Base-by-base conservation (phyloP, 2,888 invertebrate genomes). In the Coleophora deauratella region DNA sequence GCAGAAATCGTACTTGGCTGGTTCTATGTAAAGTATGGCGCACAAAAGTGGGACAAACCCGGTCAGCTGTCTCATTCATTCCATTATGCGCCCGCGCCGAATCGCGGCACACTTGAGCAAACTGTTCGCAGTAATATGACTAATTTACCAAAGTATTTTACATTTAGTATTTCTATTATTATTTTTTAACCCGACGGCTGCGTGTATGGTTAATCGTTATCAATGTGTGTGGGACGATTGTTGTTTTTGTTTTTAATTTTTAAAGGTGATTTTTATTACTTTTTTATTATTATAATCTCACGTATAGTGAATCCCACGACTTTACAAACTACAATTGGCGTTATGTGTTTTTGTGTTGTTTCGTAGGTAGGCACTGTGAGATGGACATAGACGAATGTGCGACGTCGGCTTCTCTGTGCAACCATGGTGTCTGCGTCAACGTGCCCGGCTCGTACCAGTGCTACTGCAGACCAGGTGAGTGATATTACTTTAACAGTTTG, bases 351-450 rank as follows among this genome's bases (percentile, higher is more conserved):
- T n/a, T n/a, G n/a, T n/a, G n/a, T n/a, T n/a, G n/a, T n/a, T n/a
- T n/a, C n/a, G 40, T 58, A 87, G 89, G 90, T 9, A 76, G 85
- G 21, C 79, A 78, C 43, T 90, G 90, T 48, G 88, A 87, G 51
- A 54, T 78, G 41, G 95, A 96, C 63, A 87, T 95, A 11, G 90
- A 96, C 63, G 96, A 96, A 69, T 94, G 94, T 67, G 51, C 59
- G 36, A 84, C 85, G 35, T 79, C 79, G 34, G 85, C 80, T 35
- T 87, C 89, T 41, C 88, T 92, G 47, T 96, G 96, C 68, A 91
- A 92, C 55, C 86, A 93, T 58, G 96, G 96, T 15, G 93, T 95
- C 44, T 96, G 96, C 69, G 81, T 93, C 27, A 96, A 96, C 66
- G 55, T 70, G 14, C 79, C 87, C 12, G 95, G 95, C 35, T 90